phyloP scores from a whole-genome alignment of 2,113 vertebrate species.

The Tapirus terrestris region DNA sequence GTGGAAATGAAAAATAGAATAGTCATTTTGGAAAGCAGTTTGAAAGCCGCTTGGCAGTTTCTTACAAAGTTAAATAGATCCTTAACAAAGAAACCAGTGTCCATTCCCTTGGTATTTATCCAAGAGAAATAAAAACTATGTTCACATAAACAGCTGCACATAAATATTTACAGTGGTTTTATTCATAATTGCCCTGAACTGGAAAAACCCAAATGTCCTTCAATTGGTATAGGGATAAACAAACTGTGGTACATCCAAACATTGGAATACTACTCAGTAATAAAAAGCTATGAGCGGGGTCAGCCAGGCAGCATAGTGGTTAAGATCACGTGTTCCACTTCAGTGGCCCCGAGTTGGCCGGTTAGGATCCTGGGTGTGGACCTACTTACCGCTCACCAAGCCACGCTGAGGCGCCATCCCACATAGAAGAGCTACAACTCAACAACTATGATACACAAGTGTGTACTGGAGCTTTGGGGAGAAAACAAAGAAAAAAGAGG shows the following conservation, averaged over 20 bases:
- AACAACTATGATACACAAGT: too few relatives aligned
- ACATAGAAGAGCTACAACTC: too few relatives aligned
- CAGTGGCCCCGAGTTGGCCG: too few relatives aligned
- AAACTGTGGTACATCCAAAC: not conserved
- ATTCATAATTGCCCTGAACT: not conserved
- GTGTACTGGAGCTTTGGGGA: too few relatives aligned
- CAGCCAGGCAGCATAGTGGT: too few relatives aligned
- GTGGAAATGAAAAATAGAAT: not conserved
- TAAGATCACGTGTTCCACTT: too few relatives aligned
- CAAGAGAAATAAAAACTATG: not conserved
- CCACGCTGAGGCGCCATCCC: too few relatives aligned
- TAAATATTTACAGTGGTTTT: not conserved
- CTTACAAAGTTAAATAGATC: not conserved
- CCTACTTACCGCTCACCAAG: too few relatives aligned
- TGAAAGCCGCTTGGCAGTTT: not conserved
- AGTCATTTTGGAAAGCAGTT: not conserved
- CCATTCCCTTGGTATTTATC: not conserved
- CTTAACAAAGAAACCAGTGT: not conserved
- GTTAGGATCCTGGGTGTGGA: too few relatives aligned
- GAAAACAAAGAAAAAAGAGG: too few relatives aligned
- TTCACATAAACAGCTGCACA: not conserved
- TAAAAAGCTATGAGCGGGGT: not conserved
- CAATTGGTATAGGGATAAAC: not conserved
- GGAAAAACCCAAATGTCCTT: not conserved
- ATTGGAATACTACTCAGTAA: not conserved